Evolutionary conservation across 2,797 vertebrate genomes (phyloP).

Genomic region (Falco concolor): DNA sequence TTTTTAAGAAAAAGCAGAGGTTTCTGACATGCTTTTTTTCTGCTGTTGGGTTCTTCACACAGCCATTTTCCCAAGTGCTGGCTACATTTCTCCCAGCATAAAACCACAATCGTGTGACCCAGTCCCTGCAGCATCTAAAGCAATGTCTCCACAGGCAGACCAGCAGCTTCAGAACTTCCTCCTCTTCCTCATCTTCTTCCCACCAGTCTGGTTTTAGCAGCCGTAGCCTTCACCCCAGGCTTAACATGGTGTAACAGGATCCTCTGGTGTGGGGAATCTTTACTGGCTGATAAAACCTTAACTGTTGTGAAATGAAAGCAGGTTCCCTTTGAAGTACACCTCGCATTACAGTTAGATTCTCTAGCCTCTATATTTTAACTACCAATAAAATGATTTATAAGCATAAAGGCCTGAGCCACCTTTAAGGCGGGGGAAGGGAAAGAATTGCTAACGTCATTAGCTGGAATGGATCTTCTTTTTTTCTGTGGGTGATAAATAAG

Average conservation of each 20-base stretch:
- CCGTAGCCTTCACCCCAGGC: background rate
- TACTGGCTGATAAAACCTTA: conserved; percentile 58
- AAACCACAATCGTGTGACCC: rapidly evolving
- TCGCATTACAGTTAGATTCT: conserved; percentile 17
- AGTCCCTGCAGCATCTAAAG: background rate
- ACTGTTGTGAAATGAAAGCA: conserved; percentile 23
- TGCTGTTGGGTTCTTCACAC: background rate
- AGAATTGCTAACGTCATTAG: background rate
- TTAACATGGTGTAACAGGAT: conserved; percentile 55
- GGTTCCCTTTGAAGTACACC: conserved; percentile 59
- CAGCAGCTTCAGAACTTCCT: background rate
- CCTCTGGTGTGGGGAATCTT: conserved; percentile 44
- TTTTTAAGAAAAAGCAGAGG: background rate
- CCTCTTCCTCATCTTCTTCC: background rate
- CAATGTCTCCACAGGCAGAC: background rate
- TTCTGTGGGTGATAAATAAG: background rate
- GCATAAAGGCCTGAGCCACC: conserved; percentile 45
- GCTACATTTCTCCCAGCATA: background rate
- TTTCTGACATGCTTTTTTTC: background rate
- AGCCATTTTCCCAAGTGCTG: background rate
- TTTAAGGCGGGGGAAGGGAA: conserved; percentile 2
- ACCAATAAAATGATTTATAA: conserved; percentile 66
- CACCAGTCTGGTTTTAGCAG: background rate
- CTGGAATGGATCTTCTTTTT: background rate
- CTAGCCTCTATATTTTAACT: conserved; percentile 35